Conservation (phyloP, 2,797 vertebrate species). For the Dipus sagitta region DNA sequence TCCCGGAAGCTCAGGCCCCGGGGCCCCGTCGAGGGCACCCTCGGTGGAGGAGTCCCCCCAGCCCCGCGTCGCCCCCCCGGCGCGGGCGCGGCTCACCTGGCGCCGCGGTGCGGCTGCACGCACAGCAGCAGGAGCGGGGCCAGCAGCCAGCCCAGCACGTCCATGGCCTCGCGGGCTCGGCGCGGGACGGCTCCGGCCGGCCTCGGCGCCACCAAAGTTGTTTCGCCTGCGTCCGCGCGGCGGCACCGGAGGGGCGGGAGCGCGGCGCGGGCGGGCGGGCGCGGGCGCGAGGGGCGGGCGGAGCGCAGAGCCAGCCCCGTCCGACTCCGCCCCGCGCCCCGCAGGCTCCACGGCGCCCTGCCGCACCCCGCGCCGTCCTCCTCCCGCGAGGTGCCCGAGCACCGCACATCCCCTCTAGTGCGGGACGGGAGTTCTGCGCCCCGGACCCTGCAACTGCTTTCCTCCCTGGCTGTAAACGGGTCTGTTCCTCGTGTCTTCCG, state of each 20-base stretch:
- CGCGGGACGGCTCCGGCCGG: slow-evolving; percentile 67
- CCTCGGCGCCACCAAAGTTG: slow-evolving; percentile 69
- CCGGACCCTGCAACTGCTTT: not conserved
- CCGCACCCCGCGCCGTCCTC: slow-evolving; percentile 15
- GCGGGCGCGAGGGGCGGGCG: slow-evolving; percentile 47
- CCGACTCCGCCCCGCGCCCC: not conserved
- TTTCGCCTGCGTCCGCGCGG: slow-evolving; percentile 54
- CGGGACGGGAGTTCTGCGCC: not conserved
- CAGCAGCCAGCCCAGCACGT: slow-evolving; percentile 89
- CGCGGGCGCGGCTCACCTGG: slow-evolving; percentile 91
- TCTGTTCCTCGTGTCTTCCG: not conserved
- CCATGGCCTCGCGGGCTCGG: slow-evolving; percentile 88
- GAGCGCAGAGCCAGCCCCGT: slow-evolving; percentile 30
- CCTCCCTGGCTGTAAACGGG: not conserved
- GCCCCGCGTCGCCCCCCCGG: not conserved
- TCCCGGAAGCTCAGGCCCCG: no score
- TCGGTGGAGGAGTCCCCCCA: not conserved
- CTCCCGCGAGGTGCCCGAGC: not conserved
- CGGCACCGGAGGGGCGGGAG: slow-evolving; percentile 62
- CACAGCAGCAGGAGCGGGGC: slow-evolving; percentile 90
- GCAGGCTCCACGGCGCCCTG: not conserved
- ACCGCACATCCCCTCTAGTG: not conserved
- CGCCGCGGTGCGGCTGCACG: slow-evolving; percentile 89
- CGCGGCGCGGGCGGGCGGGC: slow-evolving; percentile 18
- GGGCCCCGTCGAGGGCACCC: not conserved